phyloP scores from a whole-genome alignment of 1,140 invertebrate genomes.

The Aphelenchoides fujianensis region DNA sequence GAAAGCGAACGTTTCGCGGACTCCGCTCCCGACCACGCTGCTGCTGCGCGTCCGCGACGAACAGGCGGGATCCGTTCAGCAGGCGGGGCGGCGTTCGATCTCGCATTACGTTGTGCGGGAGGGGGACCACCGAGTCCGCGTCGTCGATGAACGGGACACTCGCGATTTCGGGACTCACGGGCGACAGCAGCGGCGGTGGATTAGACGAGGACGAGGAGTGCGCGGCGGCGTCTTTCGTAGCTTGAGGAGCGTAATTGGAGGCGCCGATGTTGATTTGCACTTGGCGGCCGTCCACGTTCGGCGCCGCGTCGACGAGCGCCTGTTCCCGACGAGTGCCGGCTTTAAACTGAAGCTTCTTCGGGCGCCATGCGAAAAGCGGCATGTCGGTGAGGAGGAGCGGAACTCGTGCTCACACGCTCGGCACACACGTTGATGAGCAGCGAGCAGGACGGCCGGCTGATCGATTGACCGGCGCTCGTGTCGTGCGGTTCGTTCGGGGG shows the following conservation, averaged over 20 bases:
- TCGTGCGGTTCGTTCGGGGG: too few relatives aligned
- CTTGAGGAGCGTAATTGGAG: not conserved
- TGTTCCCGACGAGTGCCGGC: not conserved
- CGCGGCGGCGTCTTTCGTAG: not conserved
- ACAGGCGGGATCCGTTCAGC: not conserved
- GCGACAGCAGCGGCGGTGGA: not conserved
- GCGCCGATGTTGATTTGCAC: not conserved
- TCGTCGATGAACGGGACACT: not conserved
- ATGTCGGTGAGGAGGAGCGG: not conserved
- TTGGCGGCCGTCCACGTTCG: not conserved
- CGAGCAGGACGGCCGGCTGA: not conserved
- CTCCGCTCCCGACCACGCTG: not conserved
- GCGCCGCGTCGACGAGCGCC: not conserved
- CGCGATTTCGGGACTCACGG: not conserved
- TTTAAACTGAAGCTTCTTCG: not conserved
- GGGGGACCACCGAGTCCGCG: not conserved
- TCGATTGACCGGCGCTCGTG: not conserved
- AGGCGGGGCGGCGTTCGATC: not conserved
- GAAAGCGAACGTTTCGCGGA: not conserved
- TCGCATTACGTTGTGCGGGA: not conserved
- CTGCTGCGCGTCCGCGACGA: not conserved
- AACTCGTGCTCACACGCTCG: not conserved
- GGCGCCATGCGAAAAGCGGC: not conserved
- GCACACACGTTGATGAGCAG: not conserved
- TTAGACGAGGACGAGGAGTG: not conserved